Conservation (phyloP, 2,113 vertebrate genomes). For the Plotosus lineatus region DNA sequence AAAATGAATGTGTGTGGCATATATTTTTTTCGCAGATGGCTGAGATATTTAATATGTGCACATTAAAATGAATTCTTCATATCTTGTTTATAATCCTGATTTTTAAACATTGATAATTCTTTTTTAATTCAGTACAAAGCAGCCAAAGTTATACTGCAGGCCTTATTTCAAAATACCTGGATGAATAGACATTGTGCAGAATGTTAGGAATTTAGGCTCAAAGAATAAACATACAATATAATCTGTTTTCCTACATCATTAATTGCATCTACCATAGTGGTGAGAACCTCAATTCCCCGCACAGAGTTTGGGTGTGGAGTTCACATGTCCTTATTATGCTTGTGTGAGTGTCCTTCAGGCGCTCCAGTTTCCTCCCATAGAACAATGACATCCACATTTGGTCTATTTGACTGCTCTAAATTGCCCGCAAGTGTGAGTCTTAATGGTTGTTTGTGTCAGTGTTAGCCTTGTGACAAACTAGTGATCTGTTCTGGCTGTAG, state of each 20-base stretch:
- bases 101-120: not conserved
- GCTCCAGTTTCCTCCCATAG: too few relatives aligned
- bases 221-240: not conserved
- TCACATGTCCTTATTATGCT: too few relatives aligned
- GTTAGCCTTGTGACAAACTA: too few relatives aligned
- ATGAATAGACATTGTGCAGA: conserved; percentile 1
- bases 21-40: not conserved
- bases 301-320: too few relatives aligned
- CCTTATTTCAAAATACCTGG: not conserved
- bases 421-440: too few relatives aligned
- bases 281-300: too few relatives aligned
- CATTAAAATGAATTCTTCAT: not conserved
- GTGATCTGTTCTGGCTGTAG: too few relatives aligned
- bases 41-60: not conserved
- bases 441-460: too few relatives aligned
- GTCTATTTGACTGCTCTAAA: too few relatives aligned
- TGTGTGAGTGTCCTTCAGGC: too few relatives aligned
- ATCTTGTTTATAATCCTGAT: not conserved
- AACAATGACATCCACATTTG: too few relatives aligned
- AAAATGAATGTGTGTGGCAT: not conserved
- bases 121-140: not conserved
- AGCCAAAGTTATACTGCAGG: not conserved
- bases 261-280: not conserved
- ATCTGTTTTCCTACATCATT: not conserved
- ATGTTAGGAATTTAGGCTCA: not conserved